Base-by-base conservation (phyloP, 1,140 invertebrate genomes). In the Augochlora pura region DNA sequence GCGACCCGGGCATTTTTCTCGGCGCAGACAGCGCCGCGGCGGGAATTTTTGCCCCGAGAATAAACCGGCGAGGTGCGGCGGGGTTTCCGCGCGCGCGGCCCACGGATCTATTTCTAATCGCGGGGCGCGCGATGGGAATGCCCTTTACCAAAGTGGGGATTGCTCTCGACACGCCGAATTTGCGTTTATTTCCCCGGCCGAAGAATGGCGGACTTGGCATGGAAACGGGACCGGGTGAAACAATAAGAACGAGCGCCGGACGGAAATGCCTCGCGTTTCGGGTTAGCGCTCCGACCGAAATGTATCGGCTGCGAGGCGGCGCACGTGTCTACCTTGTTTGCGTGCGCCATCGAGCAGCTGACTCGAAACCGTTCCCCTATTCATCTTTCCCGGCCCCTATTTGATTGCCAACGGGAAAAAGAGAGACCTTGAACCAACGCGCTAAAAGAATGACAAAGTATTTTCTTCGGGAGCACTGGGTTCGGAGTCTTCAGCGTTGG, bases 41-140 rank as follows among this genome's bases (percentile, higher is more conserved):
- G 23, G 25, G 38, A 39, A 74, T 79, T 79, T 66, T 77, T 64
- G 60, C 3, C n/a, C 21, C 16, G 3, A 60, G 39, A 79, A 79
- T 79, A 79, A 67, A 67, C 38, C 42, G 18, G 32, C 32, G 25
- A n/a, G 49, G 49, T 52, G 7, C 7, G 12, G 38, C 21, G n/a
- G 8, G n/a, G 8, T 64, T 63, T 7, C 42, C 42, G 7, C 12
- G 42, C 60, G 23, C 60, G 32, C 49, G 63, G 46, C 21, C 46
- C 57, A 42, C 59, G 23, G 4, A 82, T 87, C 85, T 87, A 87
- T 87, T 87, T 85, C 77, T 84, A 87, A 84, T 86, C 65, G 25
- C 32, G 32, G 32, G 32, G 32, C 32, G 32, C 32, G 32, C 27
- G 73, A 57, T 18, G 52, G 42, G 63, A 72, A 57, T 32, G 77